These are phyloP conservation scores for Urocynchramus pylzowi DNA, from an alignment of 2,113 vertebrate species.

Conservation along the genomic window DNA sequence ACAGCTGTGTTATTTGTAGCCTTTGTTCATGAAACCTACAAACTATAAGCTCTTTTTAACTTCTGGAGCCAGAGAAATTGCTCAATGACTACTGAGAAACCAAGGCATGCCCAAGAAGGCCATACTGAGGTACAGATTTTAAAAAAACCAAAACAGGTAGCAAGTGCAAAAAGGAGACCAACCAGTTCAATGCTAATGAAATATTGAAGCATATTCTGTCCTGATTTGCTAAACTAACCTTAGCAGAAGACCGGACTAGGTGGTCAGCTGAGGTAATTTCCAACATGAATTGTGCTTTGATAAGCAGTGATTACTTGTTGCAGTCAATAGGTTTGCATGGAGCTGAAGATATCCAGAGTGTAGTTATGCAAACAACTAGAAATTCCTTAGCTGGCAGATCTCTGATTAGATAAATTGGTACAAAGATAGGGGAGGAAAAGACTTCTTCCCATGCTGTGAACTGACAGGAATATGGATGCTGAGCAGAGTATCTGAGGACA, in stretches of 20 bases:
- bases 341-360: background rate
- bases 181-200: background rate
- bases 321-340: background rate
- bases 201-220: background rate
- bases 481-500: background rate
- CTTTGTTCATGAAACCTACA: background rate
- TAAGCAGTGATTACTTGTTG: background rate
- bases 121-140: background rate
- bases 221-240: background rate
- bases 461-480: background rate
- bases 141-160: background rate
- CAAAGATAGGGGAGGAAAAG: background rate
- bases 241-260: background rate
- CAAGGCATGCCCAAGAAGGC: background rate
- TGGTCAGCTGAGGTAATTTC: background rate
- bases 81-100: background rate
- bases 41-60: background rate
- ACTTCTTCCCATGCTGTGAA: background rate
- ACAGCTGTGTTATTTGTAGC: background rate
- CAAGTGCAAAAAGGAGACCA: background rate
- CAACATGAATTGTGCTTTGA: background rate
- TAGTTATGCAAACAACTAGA: background rate
- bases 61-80: background rate
- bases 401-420: background rate
- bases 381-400: background rate